A percentile compares a stretch with the other conserved stretches of the same genome.
Evolutionary conservation across 1,140 invertebrate species (phyloP).

Genomic region (Scaptomyza pallida): DNA sequence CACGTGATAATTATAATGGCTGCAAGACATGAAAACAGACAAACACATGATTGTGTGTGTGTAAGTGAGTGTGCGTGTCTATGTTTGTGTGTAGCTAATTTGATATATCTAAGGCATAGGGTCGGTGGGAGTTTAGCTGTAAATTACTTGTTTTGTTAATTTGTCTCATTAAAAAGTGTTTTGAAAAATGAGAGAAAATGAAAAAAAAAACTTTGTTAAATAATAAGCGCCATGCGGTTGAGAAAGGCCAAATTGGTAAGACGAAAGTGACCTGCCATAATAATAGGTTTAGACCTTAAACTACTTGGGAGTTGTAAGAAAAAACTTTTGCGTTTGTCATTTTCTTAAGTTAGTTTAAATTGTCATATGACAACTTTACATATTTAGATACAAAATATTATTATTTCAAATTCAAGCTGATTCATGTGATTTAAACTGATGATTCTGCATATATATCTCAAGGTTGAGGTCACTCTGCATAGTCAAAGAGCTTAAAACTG

Average conservation of each 20-base stretch:
- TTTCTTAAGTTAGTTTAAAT: too few species aligned
- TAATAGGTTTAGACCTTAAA: not conserved
- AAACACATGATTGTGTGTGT: constrained; percentile 16
- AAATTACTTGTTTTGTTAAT: constrained; percentile 45
- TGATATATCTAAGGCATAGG: constrained; percentile 10
- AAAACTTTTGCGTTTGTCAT: too few species aligned
- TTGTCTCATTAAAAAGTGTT: constrained; percentile 40
- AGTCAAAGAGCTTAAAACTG: not conserved
- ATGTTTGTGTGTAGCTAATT: constrained; percentile 12
- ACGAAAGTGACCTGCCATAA: not conserved
- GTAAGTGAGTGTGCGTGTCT: constrained; percentile 6
- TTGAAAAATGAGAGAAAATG: constrained; percentile 14
- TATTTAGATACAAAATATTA: too few species aligned
- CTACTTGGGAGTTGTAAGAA: too few species aligned
- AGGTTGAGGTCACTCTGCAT: not conserved
- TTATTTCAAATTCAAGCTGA: not conserved
- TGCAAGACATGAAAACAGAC: constrained; percentile 64
- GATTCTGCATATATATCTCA: not conserved
- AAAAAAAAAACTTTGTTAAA: constrained; percentile 9
- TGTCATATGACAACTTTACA: too few species aligned
- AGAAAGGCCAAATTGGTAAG: not conserved
- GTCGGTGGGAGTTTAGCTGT: constrained; percentile 32
- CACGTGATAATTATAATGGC: constrained; percentile 76
- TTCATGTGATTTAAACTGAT: not conserved
- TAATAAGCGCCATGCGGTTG: not conserved